These are phyloP conservation scores for Triplophysa dalaica DNA, from an alignment of 2,113 vertebrate species.

Conservation along the genomic window DNA sequence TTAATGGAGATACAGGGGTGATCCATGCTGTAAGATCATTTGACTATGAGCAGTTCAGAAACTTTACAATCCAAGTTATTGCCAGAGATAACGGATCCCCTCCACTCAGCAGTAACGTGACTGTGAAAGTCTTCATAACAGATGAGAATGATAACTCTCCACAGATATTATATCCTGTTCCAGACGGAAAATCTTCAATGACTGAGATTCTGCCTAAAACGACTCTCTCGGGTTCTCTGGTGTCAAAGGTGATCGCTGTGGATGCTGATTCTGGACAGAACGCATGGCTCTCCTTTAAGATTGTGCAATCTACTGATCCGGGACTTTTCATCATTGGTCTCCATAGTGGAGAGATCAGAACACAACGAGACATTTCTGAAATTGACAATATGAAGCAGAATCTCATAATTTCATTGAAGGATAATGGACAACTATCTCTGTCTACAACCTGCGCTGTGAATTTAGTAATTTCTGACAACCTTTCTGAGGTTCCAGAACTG, in stretches of 20 bases:
- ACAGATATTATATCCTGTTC: constrained; percentile 69
- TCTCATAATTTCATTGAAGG: constrained; percentile 64
- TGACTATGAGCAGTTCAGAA: constrained; percentile 74
- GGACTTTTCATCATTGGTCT: constrained; percentile 58
- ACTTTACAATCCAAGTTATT: constrained; percentile 66
- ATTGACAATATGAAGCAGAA: constrained; percentile 60
- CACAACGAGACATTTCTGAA: constrained; percentile 59
- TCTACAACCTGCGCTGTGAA: constrained; percentile 58
- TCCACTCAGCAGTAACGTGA: constrained; percentile 71
- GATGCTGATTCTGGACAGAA: constrained; percentile 68
- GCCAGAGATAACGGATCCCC: constrained; percentile 73
- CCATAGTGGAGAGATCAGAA: constrained; percentile 62
- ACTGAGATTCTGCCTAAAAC: constrained; percentile 73
- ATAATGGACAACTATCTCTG: constrained; percentile 66
- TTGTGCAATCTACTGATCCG: constrained; percentile 62
- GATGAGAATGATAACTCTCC: constrained; percentile 76
- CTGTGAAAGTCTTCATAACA: constrained; percentile 67
- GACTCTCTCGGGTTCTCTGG: constrained; percentile 70
- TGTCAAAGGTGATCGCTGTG: constrained; percentile 74
- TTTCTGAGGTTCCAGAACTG: constrained; percentile 55
- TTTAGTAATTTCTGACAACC: constrained; percentile 55
- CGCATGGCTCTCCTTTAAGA: constrained; percentile 62
- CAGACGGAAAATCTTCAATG: constrained; percentile 64
- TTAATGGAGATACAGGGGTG: constrained; percentile 74
- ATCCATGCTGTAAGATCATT: constrained; percentile 75